Evolutionary conservation across 2,888 invertebrate genomes (phyloP), one percentile per base, ranked within the genome.

Genomic region (Oscheius sp.): DNA sequence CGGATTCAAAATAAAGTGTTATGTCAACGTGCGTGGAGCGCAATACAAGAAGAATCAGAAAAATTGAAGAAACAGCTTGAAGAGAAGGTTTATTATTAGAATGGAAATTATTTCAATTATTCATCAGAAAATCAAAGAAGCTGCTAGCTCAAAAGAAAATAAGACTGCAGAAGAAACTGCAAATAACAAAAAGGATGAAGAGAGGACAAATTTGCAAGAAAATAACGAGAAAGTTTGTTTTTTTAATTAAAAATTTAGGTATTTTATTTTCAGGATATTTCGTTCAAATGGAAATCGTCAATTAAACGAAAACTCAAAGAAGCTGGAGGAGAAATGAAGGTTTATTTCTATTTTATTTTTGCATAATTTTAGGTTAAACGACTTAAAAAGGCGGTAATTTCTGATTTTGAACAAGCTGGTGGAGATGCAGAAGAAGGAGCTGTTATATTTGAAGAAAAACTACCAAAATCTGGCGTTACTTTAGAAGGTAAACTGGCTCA

Each of bases 221-320:
- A 31, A 12, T 15, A 37, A 37, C 8, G 15, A 8, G 37, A 57
- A 23, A 57, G 15, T 42, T 37, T 15, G 12, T n/a, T 23, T 48
- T 48, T 48, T 48, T 48, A 3, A 5, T 23, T 25, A 4, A 6
- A n/a, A 23, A 23, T 48, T 48, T 1, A 20, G 0, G 39, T 23
- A 61, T 27, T 20, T 2, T n/a, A 31, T 37, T 45, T 37, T 29
- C 37, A 55, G 55, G 4, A 39, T 23, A 31, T 31, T 25, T 6
- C 50, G 10, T 79, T 81, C 72, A 81, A 81, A 70, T 81, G 81
- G 81, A 81, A 81, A 68, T 65, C 72, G n/a, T 61, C 75, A 15
- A 81, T 81, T 58, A 81, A 81, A 69, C 64, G 81, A 64, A 78
- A 76, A 39, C 31, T 81, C 67, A 73, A 76, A 29, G 79, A 78